A percentile compares a stretch with the other conserved stretches of the same genome.
phyloP scores from a whole-genome alignment of 1,140 invertebrate species.

The Hormaphis cornu region DNA sequence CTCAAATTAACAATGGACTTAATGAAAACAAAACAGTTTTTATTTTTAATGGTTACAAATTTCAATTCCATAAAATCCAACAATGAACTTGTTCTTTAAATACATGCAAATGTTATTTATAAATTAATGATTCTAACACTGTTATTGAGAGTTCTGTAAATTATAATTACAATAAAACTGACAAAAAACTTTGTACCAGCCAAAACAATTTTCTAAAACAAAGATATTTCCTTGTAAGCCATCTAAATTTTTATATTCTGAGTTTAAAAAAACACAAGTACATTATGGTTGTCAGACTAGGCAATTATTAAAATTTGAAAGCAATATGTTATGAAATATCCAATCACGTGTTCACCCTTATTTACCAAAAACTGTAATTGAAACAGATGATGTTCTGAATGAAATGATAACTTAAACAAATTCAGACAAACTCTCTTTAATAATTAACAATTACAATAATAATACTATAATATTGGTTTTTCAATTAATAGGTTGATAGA shows the following conservation, averaged over 20 bases:
- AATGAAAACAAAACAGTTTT: background rate
- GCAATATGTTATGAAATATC: background rate
- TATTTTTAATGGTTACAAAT: background rate
- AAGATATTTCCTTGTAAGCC: background rate
- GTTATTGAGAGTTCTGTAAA: background rate
- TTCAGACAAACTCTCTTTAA: too few relatives aligned
- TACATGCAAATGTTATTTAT: background rate
- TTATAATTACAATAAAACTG: background rate
- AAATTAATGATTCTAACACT: background rate
- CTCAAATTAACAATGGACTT: too few relatives aligned
- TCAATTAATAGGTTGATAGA: too few relatives aligned
- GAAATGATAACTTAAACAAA: too few relatives aligned
- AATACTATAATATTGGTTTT: too few relatives aligned
- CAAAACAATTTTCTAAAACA: background rate
- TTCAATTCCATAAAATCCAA: background rate
- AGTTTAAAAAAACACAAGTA: background rate
- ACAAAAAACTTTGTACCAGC: background rate
- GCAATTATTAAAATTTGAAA: background rate
- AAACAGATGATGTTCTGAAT: too few relatives aligned
- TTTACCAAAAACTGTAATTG: background rate
- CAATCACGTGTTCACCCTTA: background rate
- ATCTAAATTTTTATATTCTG: background rate
- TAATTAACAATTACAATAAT: too few relatives aligned
- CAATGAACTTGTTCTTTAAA: background rate
- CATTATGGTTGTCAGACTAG: background rate